These are phyloP conservation scores for Falcaria lacertinaria DNA, from an alignment of 2,888 invertebrate genomes.

Conservation along the genomic window DNA sequence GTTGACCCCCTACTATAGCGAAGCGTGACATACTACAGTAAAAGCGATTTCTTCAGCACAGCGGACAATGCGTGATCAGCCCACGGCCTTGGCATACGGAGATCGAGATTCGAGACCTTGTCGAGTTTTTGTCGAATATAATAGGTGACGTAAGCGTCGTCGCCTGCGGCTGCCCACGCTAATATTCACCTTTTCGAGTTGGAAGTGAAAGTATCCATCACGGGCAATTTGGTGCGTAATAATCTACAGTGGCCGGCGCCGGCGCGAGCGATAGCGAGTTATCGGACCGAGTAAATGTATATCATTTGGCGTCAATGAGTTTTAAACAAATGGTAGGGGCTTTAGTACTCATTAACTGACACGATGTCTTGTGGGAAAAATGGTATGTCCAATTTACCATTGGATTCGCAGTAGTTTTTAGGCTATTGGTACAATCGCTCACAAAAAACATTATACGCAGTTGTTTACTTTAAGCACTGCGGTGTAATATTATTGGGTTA, in stretches of 20 bases:
- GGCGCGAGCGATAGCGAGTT: slow-evolving; percentile 4
- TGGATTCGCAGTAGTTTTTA: not conserved
- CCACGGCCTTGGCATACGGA: slow-evolving; percentile 42
- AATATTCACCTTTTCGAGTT: slow-evolving; percentile 1
- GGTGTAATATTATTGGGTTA: too few species aligned
- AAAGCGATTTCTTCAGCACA: slow-evolving; percentile 2
- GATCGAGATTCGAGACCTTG: slow-evolving; percentile 46
- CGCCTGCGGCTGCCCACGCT: slow-evolving; percentile 12
- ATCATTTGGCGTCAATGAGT: not conserved
- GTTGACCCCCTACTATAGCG: too few species aligned
- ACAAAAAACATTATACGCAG: not conserved
- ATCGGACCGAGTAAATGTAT: slow-evolving; percentile 2
- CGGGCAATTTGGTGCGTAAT: slow-evolving; percentile 20
- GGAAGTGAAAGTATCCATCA: slow-evolving; percentile 27
- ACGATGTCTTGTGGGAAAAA: not conserved
- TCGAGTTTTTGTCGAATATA: slow-evolving; percentile 32
- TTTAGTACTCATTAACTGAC: not conserved
- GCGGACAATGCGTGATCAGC: slow-evolving; percentile 38
- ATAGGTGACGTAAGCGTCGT: slow-evolving; percentile 30
- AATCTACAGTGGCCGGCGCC: slow-evolving; percentile 11
- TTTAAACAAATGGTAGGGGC: not conserved
- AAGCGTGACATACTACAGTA: not conserved
- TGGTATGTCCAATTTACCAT: not conserved
- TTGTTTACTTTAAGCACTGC: not conserved
- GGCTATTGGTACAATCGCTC: not conserved